These are phyloP conservation scores for Lithophane socia DNA, from an alignment of 2,888 invertebrate genomes.

Conservation along the genomic window DNA sequence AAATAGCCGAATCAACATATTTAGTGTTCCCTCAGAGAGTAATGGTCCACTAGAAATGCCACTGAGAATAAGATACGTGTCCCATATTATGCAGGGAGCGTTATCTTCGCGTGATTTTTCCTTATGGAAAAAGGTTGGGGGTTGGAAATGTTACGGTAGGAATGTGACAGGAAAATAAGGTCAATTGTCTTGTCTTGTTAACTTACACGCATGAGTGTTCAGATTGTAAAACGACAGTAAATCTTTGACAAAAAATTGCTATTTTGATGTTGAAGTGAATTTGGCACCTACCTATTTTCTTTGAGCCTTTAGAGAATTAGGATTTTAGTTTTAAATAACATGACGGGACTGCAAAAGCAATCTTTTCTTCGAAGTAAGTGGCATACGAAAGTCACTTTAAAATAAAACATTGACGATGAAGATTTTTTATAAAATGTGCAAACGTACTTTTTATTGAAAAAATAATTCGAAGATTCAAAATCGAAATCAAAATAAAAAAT, in stretches of 20 bases:
- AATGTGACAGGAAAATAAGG: slow-evolving; percentile 44
- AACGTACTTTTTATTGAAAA: no score
- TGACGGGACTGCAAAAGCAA: neutral
- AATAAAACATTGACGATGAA: neutral
- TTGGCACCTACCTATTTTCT: neutral
- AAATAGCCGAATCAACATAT: slow-evolving; percentile 76
- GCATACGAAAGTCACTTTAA: neutral
- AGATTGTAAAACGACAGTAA: neutral
- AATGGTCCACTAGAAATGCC: slow-evolving; percentile 63
- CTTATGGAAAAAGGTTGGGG: slow-evolving; percentile 36
- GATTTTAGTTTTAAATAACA: neutral
- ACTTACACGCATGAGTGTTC: slow-evolving; percentile 33
- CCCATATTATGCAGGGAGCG: slow-evolving; percentile 44
- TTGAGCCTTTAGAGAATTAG: neutral
- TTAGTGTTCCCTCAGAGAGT: slow-evolving; percentile 62
- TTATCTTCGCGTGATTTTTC: slow-evolving; percentile 52
- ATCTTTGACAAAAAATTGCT: neutral
- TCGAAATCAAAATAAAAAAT: no score
- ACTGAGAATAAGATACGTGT: slow-evolving; percentile 50
- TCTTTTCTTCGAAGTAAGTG: neutral
- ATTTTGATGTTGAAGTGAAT: neutral
- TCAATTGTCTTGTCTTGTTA: slow-evolving; percentile 45
- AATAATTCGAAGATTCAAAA: no score
- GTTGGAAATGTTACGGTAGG: slow-evolving; percentile 12
- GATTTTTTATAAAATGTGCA: neutral